phyloP scores from a whole-genome alignment of 2,797 vertebrate genomes.

The Bovichtus diacanthus region DNA sequence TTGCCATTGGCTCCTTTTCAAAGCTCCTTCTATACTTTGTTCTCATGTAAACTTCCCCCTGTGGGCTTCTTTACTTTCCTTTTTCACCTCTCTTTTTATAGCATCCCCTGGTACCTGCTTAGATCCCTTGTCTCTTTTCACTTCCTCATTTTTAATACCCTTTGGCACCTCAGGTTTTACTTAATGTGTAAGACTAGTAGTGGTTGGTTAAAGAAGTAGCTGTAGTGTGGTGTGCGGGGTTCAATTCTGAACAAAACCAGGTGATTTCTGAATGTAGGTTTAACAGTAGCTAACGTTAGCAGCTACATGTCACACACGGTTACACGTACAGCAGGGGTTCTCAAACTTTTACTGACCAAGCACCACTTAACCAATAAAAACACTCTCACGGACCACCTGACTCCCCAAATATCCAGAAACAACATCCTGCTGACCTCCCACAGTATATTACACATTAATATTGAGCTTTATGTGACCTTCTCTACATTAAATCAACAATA shows the following conservation, averaged over 20 bases:
- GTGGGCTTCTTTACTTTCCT: conserved; percentile 49
- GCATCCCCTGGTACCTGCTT: conserved; percentile 10
- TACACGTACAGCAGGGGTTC: too few relatives aligned
- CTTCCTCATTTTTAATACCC: conserved; percentile 30
- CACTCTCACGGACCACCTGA: too few relatives aligned
- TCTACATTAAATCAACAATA: too few relatives aligned
- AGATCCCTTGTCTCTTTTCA: conserved; percentile 25
- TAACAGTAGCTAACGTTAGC: neutral
- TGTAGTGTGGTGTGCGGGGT: neutral
- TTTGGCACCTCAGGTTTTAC: conserved; percentile 24
- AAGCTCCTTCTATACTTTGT: conserved; percentile 41
- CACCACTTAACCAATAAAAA: too few relatives aligned
- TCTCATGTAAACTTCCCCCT: conserved; percentile 47
- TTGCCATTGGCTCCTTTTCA: conserved; percentile 52
- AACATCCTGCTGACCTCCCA: too few relatives aligned
- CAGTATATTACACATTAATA: too few relatives aligned
- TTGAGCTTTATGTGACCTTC: too few relatives aligned
- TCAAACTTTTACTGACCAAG: too few relatives aligned
- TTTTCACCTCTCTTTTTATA: conserved; percentile 56
- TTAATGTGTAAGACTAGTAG: neutral
- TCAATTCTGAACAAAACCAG: neutral
- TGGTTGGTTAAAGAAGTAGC: neutral
- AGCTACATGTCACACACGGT: neutral
- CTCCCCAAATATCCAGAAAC: too few relatives aligned
- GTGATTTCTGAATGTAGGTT: neutral